phyloP scores from a whole-genome alignment of 2,113 vertebrate species.

The Dromas ardeola region DNA sequence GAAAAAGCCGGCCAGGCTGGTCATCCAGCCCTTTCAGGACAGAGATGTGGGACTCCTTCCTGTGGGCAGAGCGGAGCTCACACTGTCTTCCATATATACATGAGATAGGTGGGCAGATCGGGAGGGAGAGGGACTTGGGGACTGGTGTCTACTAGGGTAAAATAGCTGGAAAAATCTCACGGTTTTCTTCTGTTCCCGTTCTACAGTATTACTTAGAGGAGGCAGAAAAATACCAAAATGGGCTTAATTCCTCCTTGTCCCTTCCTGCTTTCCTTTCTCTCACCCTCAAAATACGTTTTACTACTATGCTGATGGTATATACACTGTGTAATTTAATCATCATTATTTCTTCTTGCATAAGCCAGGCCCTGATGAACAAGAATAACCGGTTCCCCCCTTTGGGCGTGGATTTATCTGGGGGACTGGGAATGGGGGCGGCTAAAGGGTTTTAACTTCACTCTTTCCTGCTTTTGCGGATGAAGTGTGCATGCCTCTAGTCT shows the following conservation, averaged over 20 bases:
- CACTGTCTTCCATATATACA: rapidly evolving
- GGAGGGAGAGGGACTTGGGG: not conserved
- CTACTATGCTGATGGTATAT: not conserved
- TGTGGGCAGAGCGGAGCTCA: not conserved
- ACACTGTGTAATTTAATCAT: not conserved
- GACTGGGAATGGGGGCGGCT: not conserved
- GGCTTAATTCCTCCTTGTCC: not conserved
- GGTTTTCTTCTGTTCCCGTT: not conserved
- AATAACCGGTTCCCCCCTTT: not conserved
- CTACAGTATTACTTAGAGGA: not conserved
- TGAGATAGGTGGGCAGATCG: not conserved
- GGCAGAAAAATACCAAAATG: not conserved
- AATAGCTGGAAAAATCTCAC: not conserved
- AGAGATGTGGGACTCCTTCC: too few species aligned
- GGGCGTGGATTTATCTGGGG: not conserved
- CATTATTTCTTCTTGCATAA: not conserved
- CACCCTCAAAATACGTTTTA: not conserved
- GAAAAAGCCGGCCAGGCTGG: not conserved
- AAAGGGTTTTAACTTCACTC: not conserved
- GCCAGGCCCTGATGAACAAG: not conserved
- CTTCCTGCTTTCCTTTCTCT: not conserved
- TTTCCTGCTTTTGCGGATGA: not conserved
- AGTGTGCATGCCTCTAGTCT: rapidly evolving
- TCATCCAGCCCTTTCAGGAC: not conserved
- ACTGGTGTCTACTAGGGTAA: not conserved